phyloP scores from a whole-genome alignment of 2,888 invertebrate species.

The Leucophenga montana region DNA sequence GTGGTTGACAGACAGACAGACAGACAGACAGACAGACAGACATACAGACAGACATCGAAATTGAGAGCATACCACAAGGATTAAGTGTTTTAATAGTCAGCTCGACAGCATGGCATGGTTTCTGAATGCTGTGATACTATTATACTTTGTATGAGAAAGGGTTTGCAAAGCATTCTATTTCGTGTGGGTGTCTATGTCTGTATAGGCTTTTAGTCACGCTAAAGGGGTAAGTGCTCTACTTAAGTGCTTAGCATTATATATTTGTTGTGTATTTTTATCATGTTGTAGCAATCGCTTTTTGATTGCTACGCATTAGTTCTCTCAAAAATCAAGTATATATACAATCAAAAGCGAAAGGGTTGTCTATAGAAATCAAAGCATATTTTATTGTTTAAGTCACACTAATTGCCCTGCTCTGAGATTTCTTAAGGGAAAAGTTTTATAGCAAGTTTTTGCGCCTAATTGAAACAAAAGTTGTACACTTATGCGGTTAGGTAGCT shows the following conservation, averaged over 20 bases:
- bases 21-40: constrained; percentile 30
- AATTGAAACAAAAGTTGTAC: too few relatives aligned
- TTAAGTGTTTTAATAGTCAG: constrained; percentile 14
- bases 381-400: neutral
- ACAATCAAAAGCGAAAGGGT: too few relatives aligned
- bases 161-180: neutral
- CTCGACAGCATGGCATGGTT: neutral
- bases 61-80: constrained; percentile 10
- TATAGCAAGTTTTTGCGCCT: too few relatives aligned
- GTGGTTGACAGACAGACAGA: constrained; percentile 29
- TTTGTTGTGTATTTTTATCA: constrained; percentile 9
- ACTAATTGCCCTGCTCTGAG: neutral
- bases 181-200: neutral
- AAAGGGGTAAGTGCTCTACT: constrained; percentile 20
- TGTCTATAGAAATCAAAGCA: neutral
- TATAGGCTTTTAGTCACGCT: neutral
- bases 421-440: too few relatives aligned
- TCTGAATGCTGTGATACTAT: neutral
- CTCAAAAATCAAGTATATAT: neutral
- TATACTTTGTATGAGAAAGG: neutral
- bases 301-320: constrained; percentile 2
- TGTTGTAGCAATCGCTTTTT: constrained; percentile 3
- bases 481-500: too few relatives aligned
- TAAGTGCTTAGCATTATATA: constrained; percentile 8
- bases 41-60: constrained; percentile 5